Evolutionary conservation across 2,797 vertebrate species (phyloP).

Genomic region (Melanogrammus aeglefinus): DNA sequence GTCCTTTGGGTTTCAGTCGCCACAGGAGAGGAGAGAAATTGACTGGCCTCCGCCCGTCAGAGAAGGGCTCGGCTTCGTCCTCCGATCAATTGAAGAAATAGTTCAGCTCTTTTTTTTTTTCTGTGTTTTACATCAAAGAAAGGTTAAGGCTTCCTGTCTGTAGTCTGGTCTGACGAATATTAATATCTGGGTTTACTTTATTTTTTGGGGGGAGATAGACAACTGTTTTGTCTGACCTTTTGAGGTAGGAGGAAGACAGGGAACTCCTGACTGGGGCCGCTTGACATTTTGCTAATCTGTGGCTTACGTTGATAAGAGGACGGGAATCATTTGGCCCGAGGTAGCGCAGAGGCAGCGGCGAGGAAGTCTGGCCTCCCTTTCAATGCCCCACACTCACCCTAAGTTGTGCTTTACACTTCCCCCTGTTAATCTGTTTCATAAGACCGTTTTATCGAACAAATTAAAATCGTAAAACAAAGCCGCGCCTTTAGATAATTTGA

Average conservation of each 20-base stretch:
- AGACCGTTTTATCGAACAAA: not conserved
- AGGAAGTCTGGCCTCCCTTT: constrained; percentile 43
- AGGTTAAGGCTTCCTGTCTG: constrained; percentile 74
- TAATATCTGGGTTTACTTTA: constrained; percentile 51
- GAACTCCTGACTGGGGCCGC: constrained; percentile 72
- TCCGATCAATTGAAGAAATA: constrained; percentile 62
- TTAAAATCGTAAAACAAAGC: not conserved
- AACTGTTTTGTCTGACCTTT: constrained; percentile 78
- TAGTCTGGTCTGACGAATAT: constrained; percentile 68
- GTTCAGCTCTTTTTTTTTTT: constrained; percentile 47
- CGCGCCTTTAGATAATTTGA: not conserved
- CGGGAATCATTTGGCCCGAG: constrained; percentile 55
- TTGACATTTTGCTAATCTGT: constrained; percentile 81
- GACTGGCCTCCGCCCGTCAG: constrained; percentile 35
- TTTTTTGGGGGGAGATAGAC: constrained; percentile 57
- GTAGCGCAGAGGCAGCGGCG: constrained; percentile 49
- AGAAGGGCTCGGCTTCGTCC: constrained; percentile 50
- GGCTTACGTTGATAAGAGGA: constrained; percentile 71
- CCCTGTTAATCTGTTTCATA: constrained; percentile 21
- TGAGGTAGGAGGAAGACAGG: constrained; percentile 64
- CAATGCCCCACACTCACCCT: not conserved
- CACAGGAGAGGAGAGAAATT: constrained; percentile 18
- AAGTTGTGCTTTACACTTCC: constrained; percentile 32
- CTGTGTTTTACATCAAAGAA: constrained; percentile 64
- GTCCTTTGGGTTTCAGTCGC: not conserved